phyloP scores from a whole-genome alignment of 2,888 invertebrate species.

The Platycheirus rosarum region DNA sequence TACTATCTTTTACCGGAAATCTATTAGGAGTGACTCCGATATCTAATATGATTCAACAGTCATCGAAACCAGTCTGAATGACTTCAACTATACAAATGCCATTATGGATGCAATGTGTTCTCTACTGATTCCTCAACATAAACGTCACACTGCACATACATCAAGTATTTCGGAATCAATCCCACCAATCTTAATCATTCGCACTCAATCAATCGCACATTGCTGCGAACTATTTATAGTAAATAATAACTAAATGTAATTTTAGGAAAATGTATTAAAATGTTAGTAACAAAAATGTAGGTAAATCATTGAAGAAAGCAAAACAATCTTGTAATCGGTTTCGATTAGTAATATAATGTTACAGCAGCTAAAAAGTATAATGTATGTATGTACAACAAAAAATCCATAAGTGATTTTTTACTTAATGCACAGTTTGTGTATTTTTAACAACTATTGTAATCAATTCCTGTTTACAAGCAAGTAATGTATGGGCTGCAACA shows the following conservation, averaged over 20 bases:
- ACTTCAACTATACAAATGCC: slow-evolving; percentile 1
- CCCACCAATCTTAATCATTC: slow-evolving; percentile 63
- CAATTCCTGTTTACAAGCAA: no score
- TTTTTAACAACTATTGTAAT: slow-evolving; percentile 25
- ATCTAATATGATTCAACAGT: slow-evolving; percentile 55
- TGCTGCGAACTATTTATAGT: slow-evolving; percentile 26
- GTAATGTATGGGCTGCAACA: no score
- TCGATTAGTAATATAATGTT: slow-evolving; percentile 4
- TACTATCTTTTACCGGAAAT: slow-evolving; percentile 80
- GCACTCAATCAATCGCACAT: slow-evolving; percentile 27
- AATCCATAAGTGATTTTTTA: slow-evolving; percentile 6
- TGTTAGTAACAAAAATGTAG: neutral
- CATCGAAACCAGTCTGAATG: slow-evolving; percentile 48
- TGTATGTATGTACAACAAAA: neutral
- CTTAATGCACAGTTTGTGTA: slow-evolving; percentile 34
- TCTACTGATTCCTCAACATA: slow-evolving; percentile 24
- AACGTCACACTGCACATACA: slow-evolving; percentile 12
- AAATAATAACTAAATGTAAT: slow-evolving; percentile 26
- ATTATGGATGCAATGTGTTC: slow-evolving; percentile 44
- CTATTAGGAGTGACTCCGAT: slow-evolving; percentile 73
- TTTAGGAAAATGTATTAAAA: neutral
- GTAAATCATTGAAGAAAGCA: neutral
- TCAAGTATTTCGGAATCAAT: slow-evolving; percentile 54
- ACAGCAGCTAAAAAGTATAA: neutral
- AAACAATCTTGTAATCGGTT: slow-evolving; percentile 5